These are phyloP conservation scores for Magallana gigas DNA, from an alignment of 1,140 invertebrate species.

Conservation along the genomic window DNA sequence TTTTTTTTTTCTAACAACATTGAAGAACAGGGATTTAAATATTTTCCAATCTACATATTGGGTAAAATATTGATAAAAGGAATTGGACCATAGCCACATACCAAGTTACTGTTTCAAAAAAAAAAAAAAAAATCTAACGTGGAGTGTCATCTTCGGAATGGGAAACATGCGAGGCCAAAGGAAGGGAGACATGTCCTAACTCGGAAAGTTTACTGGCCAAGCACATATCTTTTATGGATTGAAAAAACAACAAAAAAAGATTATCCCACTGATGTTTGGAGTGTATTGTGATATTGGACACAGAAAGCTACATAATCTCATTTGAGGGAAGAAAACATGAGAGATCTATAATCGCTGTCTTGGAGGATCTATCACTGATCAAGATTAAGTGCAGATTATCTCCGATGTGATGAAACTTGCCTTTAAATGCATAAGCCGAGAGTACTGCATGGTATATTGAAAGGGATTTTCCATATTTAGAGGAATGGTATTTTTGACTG, in stretches of 20 bases:
- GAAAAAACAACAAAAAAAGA: not conserved
- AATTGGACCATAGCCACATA: conserved; percentile 19
- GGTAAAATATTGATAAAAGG: conserved; percentile 32
- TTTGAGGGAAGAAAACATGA: not conserved
- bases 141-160: conserved; percentile 22
- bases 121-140: too few relatives aligned
- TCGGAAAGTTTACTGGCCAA: not conserved
- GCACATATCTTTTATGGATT: not conserved
- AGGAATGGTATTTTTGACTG: not conserved
- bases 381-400: not conserved
- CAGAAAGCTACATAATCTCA: not conserved
- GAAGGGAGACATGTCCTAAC: not conserved
- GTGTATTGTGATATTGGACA: conserved; percentile 10
- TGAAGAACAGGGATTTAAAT: conserved; percentile 20
- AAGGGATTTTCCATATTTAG: not conserved
- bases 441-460: not conserved
- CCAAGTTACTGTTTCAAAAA: conserved; percentile 36
- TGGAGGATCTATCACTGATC: not conserved
- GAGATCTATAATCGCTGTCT: not conserved
- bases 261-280: not conserved
- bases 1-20: conserved; percentile 1
- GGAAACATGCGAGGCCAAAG: not conserved
- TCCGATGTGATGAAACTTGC: conserved; percentile 20
- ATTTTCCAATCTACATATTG: conserved; percentile 34
- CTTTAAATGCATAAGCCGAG: not conserved